Evolutionary conservation across 2,888 invertebrate species (phyloP).

Genomic region (Eudemis profundana): DNA sequence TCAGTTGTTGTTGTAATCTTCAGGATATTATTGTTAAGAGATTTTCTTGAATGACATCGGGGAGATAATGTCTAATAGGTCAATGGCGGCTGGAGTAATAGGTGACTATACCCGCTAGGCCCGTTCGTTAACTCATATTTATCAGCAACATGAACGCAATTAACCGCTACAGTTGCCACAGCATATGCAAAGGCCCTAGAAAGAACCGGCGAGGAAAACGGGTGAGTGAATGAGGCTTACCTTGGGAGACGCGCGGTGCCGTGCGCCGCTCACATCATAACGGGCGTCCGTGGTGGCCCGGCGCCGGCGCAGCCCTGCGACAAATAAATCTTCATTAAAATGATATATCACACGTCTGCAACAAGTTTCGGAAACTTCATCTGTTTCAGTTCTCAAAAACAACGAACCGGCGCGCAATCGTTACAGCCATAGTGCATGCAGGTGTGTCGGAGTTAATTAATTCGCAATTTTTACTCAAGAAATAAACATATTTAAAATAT

Average conservation of each 20-base stretch:
- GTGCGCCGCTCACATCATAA: constrained; percentile 83
- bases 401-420: constrained; percentile 12
- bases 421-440: constrained; percentile 1
- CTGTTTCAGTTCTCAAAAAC: constrained; percentile 9
- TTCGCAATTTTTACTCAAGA: constrained; percentile 20
- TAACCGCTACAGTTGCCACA: constrained; percentile 26
- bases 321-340: constrained; percentile 50
- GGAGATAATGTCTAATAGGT: not conserved
- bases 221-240: constrained; percentile 63
- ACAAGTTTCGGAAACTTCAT: constrained; percentile 21
- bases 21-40: not conserved
- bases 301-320: constrained; percentile 70
- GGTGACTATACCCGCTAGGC: not conserved
- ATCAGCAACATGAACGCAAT: constrained; percentile 31
- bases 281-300: constrained; percentile 66
- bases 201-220: constrained; percentile 50
- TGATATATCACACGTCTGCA: constrained; percentile 25
- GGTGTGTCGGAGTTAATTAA: constrained; percentile 26
- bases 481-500: constrained; percentile 18
- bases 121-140: constrained; percentile 30
- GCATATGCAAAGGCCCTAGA: constrained; percentile 41
- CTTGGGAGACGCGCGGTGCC: constrained; percentile 77
- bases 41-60: too few species aligned
- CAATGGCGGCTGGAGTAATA: not conserved
- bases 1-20: not conserved